A percentile compares a stretch with the other conserved stretches of the same genome.
Conservation (phyloP, 2,113 vertebrate species). For the Casuarius casuarius region DNA sequence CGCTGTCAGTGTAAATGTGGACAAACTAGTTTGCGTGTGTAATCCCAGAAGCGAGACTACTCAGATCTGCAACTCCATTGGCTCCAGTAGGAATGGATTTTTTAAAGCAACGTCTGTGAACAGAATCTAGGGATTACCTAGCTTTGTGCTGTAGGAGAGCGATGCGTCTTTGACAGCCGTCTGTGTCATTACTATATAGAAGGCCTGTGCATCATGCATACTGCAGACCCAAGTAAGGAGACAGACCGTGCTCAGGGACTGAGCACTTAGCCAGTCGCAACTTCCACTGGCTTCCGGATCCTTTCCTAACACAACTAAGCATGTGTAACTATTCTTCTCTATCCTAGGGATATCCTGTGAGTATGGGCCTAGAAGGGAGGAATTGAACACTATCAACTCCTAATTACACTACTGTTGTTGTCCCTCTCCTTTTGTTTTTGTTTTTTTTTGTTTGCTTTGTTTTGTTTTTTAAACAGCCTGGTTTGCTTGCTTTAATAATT, state of each 20-base stretch:
- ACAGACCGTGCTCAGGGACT: too few relatives aligned
- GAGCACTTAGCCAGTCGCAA: too few relatives aligned
- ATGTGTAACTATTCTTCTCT: accelerated
- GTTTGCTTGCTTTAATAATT: neutral
- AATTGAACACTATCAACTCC: neutral
- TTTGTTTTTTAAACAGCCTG: neutral
- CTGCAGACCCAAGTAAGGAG: too few relatives aligned
- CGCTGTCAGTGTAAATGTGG: accelerated
- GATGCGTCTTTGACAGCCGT: too few relatives aligned
- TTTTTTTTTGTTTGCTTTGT: neutral
- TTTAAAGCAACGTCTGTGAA: neutral
- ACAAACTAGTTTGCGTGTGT: neutral
- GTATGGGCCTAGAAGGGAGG: neutral
- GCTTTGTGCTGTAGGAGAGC: too few relatives aligned
- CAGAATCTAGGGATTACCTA: neutral
- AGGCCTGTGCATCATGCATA: too few relatives aligned
- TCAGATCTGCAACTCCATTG: accelerated
- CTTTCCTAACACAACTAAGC: accelerated
- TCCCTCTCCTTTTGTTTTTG: too few relatives aligned
- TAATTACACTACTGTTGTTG: too few relatives aligned
- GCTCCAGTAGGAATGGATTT: neutral
- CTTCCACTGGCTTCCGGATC: too few relatives aligned
- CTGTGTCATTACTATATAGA: too few relatives aligned
- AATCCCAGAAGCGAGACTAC: accelerated
- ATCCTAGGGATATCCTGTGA: neutral